Evolutionary conservation across 2,888 invertebrate species (phyloP).

Genomic region (Apodemia mormo): DNA sequence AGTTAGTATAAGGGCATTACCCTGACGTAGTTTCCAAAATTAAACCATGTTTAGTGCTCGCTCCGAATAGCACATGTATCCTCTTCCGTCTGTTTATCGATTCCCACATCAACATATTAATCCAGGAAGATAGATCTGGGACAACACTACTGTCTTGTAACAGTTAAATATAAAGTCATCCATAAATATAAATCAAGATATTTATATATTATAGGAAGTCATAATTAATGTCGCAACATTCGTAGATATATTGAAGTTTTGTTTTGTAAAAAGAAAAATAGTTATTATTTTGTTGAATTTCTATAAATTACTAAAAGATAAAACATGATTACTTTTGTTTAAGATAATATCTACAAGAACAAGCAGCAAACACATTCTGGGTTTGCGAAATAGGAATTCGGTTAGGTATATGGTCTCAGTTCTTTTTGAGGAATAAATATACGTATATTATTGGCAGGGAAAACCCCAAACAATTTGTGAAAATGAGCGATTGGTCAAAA

Average conservation of each 20-base stretch:
- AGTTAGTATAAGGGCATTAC: constrained; percentile 29
- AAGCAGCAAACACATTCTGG: too few species aligned
- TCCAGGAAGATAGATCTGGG: constrained; percentile 12
- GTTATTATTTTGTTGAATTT: too few species aligned
- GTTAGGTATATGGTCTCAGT: too few species aligned
- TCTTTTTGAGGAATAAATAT: too few species aligned
- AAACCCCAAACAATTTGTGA: too few species aligned
- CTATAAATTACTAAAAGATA: too few species aligned
- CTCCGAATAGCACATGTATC: constrained; percentile 49
- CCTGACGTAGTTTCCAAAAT: constrained; percentile 46
- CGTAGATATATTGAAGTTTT: not conserved
- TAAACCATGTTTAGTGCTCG: constrained; percentile 41
- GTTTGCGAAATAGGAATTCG: too few species aligned
- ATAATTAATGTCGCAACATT: constrained; percentile 9
- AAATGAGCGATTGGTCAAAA: too few species aligned
- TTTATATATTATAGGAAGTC: constrained; percentile 3
- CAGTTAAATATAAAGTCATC: constrained; percentile 1
- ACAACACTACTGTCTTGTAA: constrained; percentile 9
- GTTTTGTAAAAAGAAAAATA: not conserved
- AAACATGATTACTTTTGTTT: too few species aligned
- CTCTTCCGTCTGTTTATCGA: constrained; percentile 42
- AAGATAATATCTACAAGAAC: too few species aligned
- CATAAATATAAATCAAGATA: constrained; percentile 8
- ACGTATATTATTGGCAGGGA: too few species aligned
- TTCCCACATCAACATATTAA: constrained; percentile 6